A percentile compares a stretch with the other conserved stretches of the same genome.
These are phyloP conservation scores for Tragelaphus scriptus DNA, from an alignment of 2,113 vertebrate species.

Conservation along the genomic window DNA sequence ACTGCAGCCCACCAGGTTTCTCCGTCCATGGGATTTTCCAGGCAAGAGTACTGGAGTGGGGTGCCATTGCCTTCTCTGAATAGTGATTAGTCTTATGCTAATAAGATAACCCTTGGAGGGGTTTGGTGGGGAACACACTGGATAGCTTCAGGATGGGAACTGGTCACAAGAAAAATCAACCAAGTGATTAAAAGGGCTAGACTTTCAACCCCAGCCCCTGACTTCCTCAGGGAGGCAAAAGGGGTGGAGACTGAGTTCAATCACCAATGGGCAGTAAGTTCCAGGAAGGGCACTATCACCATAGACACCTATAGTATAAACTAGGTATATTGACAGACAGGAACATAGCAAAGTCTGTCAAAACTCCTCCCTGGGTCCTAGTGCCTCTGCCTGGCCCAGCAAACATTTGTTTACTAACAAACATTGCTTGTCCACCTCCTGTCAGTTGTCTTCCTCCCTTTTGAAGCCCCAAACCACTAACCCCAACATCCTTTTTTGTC, in stretches of 20 bases:
- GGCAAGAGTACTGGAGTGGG: too few relatives aligned
- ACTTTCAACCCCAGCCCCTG: not conserved
- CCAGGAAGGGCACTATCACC: not conserved
- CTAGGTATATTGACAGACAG: not conserved
- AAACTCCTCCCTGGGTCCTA: not conserved
- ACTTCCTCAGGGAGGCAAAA: not conserved
- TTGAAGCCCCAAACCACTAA: not conserved
- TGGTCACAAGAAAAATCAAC: not conserved
- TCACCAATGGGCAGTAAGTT: not conserved
- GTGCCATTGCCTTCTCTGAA: not conserved
- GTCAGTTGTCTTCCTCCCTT: not conserved
- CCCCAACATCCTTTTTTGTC: not conserved
- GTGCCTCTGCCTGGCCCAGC: not conserved
- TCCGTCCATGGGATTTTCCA: too few relatives aligned
- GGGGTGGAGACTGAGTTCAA: not conserved
- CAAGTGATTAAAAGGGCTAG: not conserved
- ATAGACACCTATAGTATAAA: not conserved
- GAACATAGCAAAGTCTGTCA: not conserved
- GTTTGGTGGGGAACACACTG: not conserved
- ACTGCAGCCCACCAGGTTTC: too few relatives aligned
- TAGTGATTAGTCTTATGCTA: not conserved
- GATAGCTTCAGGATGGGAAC: not conserved
- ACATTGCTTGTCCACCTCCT: not conserved
- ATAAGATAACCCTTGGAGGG: not conserved
- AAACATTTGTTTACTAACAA: not conserved